These are phyloP conservation scores for Ectemnius cavifrons DNA, from an alignment of 2,888 invertebrate species.

Conservation along the genomic window DNA sequence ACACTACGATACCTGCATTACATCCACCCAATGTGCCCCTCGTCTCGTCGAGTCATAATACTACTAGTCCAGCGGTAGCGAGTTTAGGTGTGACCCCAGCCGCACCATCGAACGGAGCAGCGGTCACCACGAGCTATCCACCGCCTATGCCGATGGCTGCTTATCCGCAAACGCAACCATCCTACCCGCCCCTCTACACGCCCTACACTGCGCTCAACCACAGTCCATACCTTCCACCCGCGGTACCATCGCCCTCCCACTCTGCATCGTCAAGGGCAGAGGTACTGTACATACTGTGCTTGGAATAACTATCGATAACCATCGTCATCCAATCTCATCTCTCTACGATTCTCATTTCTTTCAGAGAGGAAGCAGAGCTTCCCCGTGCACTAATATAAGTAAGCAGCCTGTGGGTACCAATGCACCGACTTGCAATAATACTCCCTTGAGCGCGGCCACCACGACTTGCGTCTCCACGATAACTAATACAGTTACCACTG, in stretches of 20 bases:
- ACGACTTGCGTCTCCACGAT: conserved; percentile 76
- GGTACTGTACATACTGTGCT: conserved; percentile 79
- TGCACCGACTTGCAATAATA: conserved; percentile 67
- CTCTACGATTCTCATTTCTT: conserved; percentile 10
- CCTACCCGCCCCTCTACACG: conserved; percentile 86
- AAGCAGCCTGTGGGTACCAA: conserved; percentile 72
- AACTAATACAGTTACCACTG: conserved; percentile 77
- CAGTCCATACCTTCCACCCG: conserved; percentile 84
- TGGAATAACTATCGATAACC: conserved; percentile 7
- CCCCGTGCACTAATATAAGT: conserved; percentile 74
- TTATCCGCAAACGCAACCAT: conserved; percentile 78
- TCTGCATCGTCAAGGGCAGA: conserved; percentile 83
- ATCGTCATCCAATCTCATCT: neutral
- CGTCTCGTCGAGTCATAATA: conserved; percentile 77
- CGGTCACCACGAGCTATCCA: conserved; percentile 71
- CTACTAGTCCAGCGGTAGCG: conserved; percentile 78
- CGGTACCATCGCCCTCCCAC: conserved; percentile 81
- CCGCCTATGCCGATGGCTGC: conserved; percentile 76
- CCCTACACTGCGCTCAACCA: conserved; percentile 87
- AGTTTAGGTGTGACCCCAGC: conserved; percentile 81
- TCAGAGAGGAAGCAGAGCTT: conserved; percentile 75
- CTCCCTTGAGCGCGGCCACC: conserved; percentile 74
- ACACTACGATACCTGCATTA: conserved; percentile 73
- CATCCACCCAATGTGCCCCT: conserved; percentile 77
- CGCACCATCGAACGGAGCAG: conserved; percentile 79